Evolutionary conservation across 1,140 invertebrate species (phyloP), one percentile per base, ranked within the genome.

Genomic region (Anastrepha obliqua): DNA sequence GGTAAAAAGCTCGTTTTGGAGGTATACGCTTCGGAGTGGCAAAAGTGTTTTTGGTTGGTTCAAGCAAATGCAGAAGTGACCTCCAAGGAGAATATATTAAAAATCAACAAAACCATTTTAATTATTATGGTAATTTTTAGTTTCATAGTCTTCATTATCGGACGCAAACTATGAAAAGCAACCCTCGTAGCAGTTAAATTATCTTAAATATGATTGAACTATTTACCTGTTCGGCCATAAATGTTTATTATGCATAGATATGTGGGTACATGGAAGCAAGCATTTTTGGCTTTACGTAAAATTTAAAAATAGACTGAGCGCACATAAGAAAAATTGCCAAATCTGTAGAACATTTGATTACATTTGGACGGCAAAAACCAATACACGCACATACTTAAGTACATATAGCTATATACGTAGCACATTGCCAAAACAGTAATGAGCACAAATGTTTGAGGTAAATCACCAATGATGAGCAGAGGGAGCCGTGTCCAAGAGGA

Each of bases 321-420:
- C n/a, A 55, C 42, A 81, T 67, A 20, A 67, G 74, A 81, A 81
- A 78, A 55, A 81, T 81, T 81, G 47, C 47, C 74, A 81, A 81
- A 81, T 81, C 47, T 81, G 74, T 81, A 81, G 29, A 81, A 81
- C 44, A 81, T 81, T 81, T 58, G 74, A 81, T 81, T 81, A 81
- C 67, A 74, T 74, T 44, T 74, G 67, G 15, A 47, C 39, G 39
- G 65, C 67, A 39, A 15, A 47, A 42, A 47, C 15, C 29, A 67
- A 67, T 58, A 58, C 55, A 58, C 55, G 2, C 55, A 13, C 65
- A 67, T 11, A 42, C 65, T 20, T 64, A 64, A 13, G 60, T 64
- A 2, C 70, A 47, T 42, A 47, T 39, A 47, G 6, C 17, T 11
- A 74, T 42, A n/a, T 3, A 2, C 74, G 47, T 2, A 9, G 20